Evolutionary conservation across 2,888 invertebrate species (phyloP), one percentile per base, ranked within the genome.

Genomic region (Brenthis ino): DNA sequence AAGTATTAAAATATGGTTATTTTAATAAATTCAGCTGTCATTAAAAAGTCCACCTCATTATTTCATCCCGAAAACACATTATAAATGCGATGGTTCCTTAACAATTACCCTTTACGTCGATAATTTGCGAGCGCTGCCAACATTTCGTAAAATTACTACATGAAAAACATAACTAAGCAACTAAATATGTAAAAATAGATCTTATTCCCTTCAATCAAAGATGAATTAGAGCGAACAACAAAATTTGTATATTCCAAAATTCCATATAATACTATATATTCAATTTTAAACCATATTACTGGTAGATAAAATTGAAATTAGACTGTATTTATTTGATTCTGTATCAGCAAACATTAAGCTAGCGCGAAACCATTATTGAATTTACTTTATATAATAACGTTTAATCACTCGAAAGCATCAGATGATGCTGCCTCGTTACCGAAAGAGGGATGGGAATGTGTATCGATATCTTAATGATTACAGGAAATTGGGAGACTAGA

Each of bases 311-410:
- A 83, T 84, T 71, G 57, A 72, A 54, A 73, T 70, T 70, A 16
- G 65, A 73, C 72, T 72, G 63, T 2, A 28, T 33, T 24, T 5
- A 12, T 53, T 63, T 75, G 28, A 28, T 77, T 78, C 76, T 72
- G 76, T 82, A 88, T 89, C 88, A 83, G 88, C 82, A 91, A 91
- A 91, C 87, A 91, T 85, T 85, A 83, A 83, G 85, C 87, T 88
- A 87, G 86, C 85, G 87, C 83, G 82, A 81, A 82, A 82, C 89
- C 86, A 92, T 92, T 93, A 93, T 92, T 93, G 92, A 93, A 93
- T 93, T 93, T 91, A 91, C 91, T 91, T 92, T 90, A 91, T 89
- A 91, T 92, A 92, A 92, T 93, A 92, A 90, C 89, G 89, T 85
- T 92, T 93, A 92, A 93, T 93, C 90, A 87, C 86, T 86, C 77